Evolutionary conservation across 2,888 invertebrate species (phyloP), one percentile per base, ranked within the genome.

Genomic region (Camponotus fellah): DNA sequence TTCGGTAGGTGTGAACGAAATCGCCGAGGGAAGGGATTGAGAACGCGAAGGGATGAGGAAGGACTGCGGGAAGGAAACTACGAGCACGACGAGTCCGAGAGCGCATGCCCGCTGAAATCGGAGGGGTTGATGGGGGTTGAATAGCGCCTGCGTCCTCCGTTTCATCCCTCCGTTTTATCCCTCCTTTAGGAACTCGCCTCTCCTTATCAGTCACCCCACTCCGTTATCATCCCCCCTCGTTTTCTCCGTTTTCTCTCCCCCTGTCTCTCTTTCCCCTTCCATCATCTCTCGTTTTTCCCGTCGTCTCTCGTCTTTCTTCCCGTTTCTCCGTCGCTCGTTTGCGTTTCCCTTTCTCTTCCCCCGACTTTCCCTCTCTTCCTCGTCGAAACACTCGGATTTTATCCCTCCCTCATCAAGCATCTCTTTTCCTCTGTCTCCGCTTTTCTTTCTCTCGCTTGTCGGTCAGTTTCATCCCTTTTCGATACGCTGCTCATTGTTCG

Each of bases 1-100:
- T 92, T 92, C 86, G 91, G 92, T 92, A 94, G 94, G 94, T 94
- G 94, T 93, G 92, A 94, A 94, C 93, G 91, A 93, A 91, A 91
- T 87, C 72, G 86, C 65, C 85, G 81, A 72, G 88, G 77, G 34
- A 75, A 82, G 80, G 88, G 82, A 68, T 56, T 53, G 66, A 68
- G 80, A 62, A 34, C 14, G 40, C 77, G 53, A 79, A 53, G 71
- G 69, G 62, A 49, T 75, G 82, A 83, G 66, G 74, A 83, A 56
- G 49, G 32, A 71, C 76, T 53, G 49, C 21, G 68, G 81, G 84
- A 86, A 71, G 82, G 62, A 77, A 77, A 69, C 43, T 53, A 62
- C 21, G 74, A 60, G 32, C 12, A n/a, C 68, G 5, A 6, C 5
- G 72, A 53, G 5, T 34, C 43, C 49, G 21, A 82, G 75, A 72